Evolutionary conservation across 1,140 invertebrate genomes (phyloP).

Genomic region (Apis dorsata): DNA sequence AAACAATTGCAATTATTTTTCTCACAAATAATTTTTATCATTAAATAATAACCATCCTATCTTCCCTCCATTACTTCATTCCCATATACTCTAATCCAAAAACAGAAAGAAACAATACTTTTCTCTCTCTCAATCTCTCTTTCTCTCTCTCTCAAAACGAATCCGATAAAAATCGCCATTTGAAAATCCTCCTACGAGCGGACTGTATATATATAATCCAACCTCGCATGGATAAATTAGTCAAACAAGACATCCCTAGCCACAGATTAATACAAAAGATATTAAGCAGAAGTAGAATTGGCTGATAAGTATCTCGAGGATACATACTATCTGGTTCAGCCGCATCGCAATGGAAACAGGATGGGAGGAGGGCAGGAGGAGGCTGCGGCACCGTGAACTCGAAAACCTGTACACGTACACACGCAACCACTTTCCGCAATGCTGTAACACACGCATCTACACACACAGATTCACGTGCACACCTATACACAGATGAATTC

Average conservation of each 20-base stretch:
- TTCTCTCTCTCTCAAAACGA: not conserved
- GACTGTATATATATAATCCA: not conserved
- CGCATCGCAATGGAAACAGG: not conserved
- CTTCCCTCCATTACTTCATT: too few relatives aligned
- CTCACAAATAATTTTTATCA: too few relatives aligned
- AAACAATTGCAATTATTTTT: too few relatives aligned
- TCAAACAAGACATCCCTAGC: not conserved
- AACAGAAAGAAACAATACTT: not conserved
- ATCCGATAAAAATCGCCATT: not conserved
- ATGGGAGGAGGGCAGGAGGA: not conserved
- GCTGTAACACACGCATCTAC: conserved; percentile 24
- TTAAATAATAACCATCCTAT: too few relatives aligned
- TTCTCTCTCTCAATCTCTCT: too few relatives aligned
- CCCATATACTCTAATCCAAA: too few relatives aligned
- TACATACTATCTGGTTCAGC: not conserved
- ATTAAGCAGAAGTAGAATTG: not conserved
- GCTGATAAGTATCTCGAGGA: conserved; percentile 4
- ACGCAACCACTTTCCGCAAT: conserved; percentile 33
- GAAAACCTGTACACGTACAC: conserved; percentile 10
- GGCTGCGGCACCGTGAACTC: conserved; percentile 29
- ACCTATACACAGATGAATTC: not conserved
- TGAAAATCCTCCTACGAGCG: too few relatives aligned
- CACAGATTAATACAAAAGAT: not conserved
- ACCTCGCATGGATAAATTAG: not conserved
- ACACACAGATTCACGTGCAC: not conserved